Evolutionary conservation across 1,140 invertebrate genomes (phyloP), one percentile per base, ranked within the genome.

Genomic region (Tetramorium simillimum): DNA sequence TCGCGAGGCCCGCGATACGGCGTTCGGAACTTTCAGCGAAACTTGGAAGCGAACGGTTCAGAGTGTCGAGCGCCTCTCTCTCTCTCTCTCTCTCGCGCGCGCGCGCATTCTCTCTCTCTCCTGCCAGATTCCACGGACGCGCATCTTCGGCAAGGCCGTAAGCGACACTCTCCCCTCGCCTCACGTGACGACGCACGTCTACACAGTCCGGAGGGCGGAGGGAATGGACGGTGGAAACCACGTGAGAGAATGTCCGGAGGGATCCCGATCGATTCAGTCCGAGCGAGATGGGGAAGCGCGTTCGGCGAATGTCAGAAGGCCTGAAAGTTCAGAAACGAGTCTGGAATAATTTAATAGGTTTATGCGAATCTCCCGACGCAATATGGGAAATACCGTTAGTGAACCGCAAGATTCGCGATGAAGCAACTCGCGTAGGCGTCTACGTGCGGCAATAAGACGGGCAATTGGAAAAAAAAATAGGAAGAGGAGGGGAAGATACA

Each of bases 241-340:
- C 24, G 56, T 46, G 56, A 77, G 37, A 62, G 37, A 33, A 63
- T 28, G 12, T 56, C 33, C 21, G 40, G 16, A 18, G 75, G 40
- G 58, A 63, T 77, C 21, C 24, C 24, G 56, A 77, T 63, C 40
- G 75, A 63, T 77, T 60, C 6, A 58, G 37, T 40, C 49, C 51
- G 18, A 16, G 33, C 51, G n/a, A 37, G 53, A 75, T 21, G 14
- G 24, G 37, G 18, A 73, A 21, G 53, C 14, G 37, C 9, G 72
- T 21, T 37, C 10, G 14, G 9, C 6, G n/a, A 53, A 53, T 40
- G 21, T 24, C n/a, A 18, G 56, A 16, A 56, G 51, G 12, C 49
- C 7, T 43, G 33, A 18, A 70, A 46, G 37, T 16, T 46, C 16
- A 46, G 2, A 46, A 58, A 21, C 14, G 24, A 18, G 28, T 51